Conservation (phyloP, 2,888 invertebrate genomes). For the Laothoe populi region DNA sequence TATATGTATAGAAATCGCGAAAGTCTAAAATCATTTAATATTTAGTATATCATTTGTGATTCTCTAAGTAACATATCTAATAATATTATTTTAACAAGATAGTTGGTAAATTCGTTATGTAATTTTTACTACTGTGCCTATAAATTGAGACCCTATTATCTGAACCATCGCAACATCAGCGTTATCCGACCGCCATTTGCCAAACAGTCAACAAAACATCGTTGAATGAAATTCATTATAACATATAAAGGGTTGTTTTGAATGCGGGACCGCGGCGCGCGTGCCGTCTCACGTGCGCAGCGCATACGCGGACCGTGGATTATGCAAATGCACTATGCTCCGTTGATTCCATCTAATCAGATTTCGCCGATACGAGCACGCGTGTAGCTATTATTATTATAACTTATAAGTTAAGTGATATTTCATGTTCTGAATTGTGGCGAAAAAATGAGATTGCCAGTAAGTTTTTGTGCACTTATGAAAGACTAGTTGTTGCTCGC, state of each 20-base stretch:
- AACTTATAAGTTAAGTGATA: constrained; percentile 12
- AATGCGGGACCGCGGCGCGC: constrained; percentile 49
- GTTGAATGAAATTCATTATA: constrained; percentile 57
- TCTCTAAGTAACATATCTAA: too few relatives aligned
- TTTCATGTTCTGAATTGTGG: constrained; percentile 1
- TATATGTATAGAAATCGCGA: too few relatives aligned
- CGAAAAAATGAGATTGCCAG: neutral
- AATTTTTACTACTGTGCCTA: too few relatives aligned
- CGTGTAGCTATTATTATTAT: constrained; percentile 4
- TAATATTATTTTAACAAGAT: too few relatives aligned
- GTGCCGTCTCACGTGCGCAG: constrained; percentile 57
- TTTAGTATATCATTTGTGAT: too few relatives aligned
- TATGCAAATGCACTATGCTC: constrained; percentile 60
- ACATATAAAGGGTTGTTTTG: constrained; percentile 58
- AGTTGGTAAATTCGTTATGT: too few relatives aligned
- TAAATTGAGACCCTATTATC: neutral
- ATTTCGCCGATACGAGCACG: constrained; percentile 12
- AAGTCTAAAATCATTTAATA: too few relatives aligned
- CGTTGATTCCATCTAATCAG: constrained; percentile 34
- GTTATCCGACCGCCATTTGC: neutral
- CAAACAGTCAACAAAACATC: constrained; percentile 22
- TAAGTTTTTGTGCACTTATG: too few relatives aligned
- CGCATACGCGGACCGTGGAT: constrained; percentile 47
- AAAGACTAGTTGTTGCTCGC: too few relatives aligned
- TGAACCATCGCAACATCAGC: neutral